Evolutionary conservation across 1,140 invertebrate genomes (phyloP), one percentile per base, ranked within the genome.

Genomic region (Drosophila subpulchrella): DNA sequence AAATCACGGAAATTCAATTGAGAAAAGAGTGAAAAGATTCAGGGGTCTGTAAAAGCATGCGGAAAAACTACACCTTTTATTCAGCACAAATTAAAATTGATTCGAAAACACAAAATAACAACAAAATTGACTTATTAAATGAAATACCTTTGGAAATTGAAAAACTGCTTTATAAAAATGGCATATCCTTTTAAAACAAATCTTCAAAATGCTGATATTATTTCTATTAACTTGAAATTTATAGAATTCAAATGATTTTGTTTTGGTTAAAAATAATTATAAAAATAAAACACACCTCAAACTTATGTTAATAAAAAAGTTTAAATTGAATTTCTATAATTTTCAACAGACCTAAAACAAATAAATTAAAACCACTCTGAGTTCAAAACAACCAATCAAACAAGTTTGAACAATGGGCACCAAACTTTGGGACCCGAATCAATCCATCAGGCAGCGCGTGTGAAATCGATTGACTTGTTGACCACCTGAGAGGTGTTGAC

Each of bases 401-500:
- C 20, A 39, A 51, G 48, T 51, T 51, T 4, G 48, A 34, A 34
- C 48, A 17, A 51, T 17, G 4, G 10, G 0, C 10, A 2, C n/a
- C 8, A 32, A 51, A 48, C 20, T 17, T 44, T 6, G 27, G 38
- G 17, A 17, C 13, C 17, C 20, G 13, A 61, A 58, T 12, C 48
- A 11, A 56, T 71, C 42, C 50, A 47, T 24, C 30, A 34, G 38
- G 38, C 27, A 4, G n/a, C 11, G 50, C 34, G 20, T 30, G 42
- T 39, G n/a, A 57, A 70, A 50, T 50, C 66, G 44, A 50, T 48
- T 41, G 61, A 66, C 61, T 66, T 12, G 32, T 48, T 68, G 65
- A 66, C 65, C 65, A 68, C 47, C 47, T 68, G 8, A 58, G 36
- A 58, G 65, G 65, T 55, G 63, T 39, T 34, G 66, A 50, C 65